Conservation (phyloP, 2,797 vertebrate genomes). For the Gephyroberyx darwinii region DNA sequence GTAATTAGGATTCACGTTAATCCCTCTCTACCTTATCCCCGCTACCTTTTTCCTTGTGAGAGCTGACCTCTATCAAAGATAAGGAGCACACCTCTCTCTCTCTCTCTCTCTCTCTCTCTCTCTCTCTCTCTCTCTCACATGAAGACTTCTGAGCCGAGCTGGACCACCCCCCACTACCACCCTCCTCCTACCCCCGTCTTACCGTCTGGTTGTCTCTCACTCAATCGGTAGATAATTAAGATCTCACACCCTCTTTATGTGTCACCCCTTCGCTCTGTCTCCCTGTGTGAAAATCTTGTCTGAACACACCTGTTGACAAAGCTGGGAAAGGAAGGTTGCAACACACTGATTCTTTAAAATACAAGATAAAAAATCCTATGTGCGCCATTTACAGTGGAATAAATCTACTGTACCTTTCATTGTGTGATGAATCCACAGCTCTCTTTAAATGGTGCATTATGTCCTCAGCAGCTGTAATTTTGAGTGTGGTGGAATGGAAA, state of each 20-base stretch:
- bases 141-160: slow-evolving; percentile 58
- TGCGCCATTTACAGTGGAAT: neutral
- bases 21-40: slow-evolving; percentile 73
- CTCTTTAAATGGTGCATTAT: neutral
- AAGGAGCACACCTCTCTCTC: slow-evolving; percentile 73
- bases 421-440: neutral
- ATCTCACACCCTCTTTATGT: slow-evolving; percentile 30
- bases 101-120: slow-evolving; percentile 48
- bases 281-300: slow-evolving; percentile 28
- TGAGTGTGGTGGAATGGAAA: too few species aligned
- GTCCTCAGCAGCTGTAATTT: neutral
- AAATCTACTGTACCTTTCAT: neutral
- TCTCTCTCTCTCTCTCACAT: slow-evolving; percentile 27
- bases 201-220: slow-evolving; percentile 47
- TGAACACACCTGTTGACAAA: slow-evolving; percentile 26
- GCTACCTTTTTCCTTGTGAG: slow-evolving; percentile 67
- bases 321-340: slow-evolving; percentile 9
- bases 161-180: neutral
- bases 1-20: slow-evolving; percentile 79
- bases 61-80: slow-evolving; percentile 79
- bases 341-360: slow-evolving; percentile 10
- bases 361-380: slow-evolving; percentile 11
- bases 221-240: slow-evolving; percentile 64
- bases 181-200: slow-evolving; percentile 37
- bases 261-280: slow-evolving; percentile 15